A percentile compares a stretch with the other conserved stretches of the same genome.
These are phyloP conservation scores for Crematogaster levior DNA, from an alignment of 2,888 invertebrate species.

Conservation along the genomic window DNA sequence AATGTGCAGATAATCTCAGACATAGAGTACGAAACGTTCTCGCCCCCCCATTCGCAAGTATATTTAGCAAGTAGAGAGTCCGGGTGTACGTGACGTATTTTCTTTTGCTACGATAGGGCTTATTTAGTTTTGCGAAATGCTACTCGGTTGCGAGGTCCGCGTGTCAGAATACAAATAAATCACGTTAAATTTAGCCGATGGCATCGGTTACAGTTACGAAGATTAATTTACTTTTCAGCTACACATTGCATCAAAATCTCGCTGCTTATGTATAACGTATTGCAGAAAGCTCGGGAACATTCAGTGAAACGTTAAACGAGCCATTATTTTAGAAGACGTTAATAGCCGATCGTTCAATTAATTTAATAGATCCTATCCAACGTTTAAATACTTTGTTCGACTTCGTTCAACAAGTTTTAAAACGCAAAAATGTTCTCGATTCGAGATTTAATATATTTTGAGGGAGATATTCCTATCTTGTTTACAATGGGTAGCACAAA, in stretches of 20 bases:
- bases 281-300: neutral
- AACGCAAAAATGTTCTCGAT: neutral
- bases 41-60: constrained; percentile 54
- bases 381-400: neutral
- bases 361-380: neutral
- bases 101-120: constrained; percentile 26
- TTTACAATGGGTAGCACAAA: constrained; percentile 15
- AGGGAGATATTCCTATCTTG: neutral
- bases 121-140: constrained; percentile 33
- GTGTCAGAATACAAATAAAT: constrained; percentile 24
- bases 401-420: neutral
- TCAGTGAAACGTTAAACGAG: neutral
- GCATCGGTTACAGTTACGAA: constrained; percentile 26
- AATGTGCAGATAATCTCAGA: constrained; percentile 55
- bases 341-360: neutral
- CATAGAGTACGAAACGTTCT: constrained; percentile 44
- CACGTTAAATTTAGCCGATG: constrained; percentile 33
- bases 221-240: constrained; percentile 36
- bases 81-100: constrained; percentile 9
- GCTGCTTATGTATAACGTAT: neutral
- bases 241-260: constrained; percentile 23
- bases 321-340: neutral
- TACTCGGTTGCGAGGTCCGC: neutral
- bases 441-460: constrained; percentile 15
- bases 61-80: constrained; percentile 69